A percentile compares a stretch with the other conserved stretches of the same genome.
phyloP scores from a whole-genome alignment of 2,797 vertebrate genomes.

The Iguana delicatissima region DNA sequence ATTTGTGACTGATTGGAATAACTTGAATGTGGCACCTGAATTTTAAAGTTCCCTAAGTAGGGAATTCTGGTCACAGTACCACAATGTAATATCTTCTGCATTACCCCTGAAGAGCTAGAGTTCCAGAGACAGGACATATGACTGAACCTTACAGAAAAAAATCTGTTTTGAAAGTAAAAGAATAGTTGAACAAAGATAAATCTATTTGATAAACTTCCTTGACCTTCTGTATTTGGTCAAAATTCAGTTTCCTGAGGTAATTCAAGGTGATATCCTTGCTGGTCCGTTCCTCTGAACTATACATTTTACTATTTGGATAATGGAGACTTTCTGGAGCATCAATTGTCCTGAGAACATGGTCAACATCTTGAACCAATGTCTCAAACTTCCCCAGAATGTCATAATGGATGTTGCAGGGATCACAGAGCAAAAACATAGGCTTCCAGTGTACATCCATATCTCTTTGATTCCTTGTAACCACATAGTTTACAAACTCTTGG shows the following conservation, averaged over 20 bases:
- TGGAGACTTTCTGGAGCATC: slow-evolving; percentile 63
- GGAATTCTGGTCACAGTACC: too few species aligned
- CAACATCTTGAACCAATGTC: slow-evolving; percentile 69
- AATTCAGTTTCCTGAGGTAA: slow-evolving; percentile 65
- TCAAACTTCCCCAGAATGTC: slow-evolving; percentile 76
- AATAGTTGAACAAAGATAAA: slow-evolving; percentile 75
- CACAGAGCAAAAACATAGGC: slow-evolving; percentile 75
- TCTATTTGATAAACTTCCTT: slow-evolving; percentile 70
- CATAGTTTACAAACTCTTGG: slow-evolving; percentile 71
- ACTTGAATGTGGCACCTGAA: too few species aligned
- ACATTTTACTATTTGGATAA: slow-evolving; percentile 65
- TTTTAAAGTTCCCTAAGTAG: too few species aligned
- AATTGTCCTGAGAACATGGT: slow-evolving; percentile 67
- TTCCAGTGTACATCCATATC: slow-evolving; percentile 74
- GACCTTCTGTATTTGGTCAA: slow-evolving; percentile 65
- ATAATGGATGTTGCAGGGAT: slow-evolving; percentile 77
- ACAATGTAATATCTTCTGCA: too few species aligned
- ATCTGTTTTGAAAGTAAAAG: slow-evolving; percentile 22
- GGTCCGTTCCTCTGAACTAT: slow-evolving; percentile 68
- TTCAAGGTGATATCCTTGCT: slow-evolving; percentile 62
- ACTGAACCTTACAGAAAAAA: slow-evolving; percentile 31
- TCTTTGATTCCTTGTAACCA: slow-evolving; percentile 32
- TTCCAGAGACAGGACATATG: not conserved
- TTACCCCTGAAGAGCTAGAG: too few species aligned
- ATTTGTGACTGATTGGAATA: too few species aligned